Conservation (phyloP, 2,888 invertebrate species). For the Coecobrya sp. region DNA sequence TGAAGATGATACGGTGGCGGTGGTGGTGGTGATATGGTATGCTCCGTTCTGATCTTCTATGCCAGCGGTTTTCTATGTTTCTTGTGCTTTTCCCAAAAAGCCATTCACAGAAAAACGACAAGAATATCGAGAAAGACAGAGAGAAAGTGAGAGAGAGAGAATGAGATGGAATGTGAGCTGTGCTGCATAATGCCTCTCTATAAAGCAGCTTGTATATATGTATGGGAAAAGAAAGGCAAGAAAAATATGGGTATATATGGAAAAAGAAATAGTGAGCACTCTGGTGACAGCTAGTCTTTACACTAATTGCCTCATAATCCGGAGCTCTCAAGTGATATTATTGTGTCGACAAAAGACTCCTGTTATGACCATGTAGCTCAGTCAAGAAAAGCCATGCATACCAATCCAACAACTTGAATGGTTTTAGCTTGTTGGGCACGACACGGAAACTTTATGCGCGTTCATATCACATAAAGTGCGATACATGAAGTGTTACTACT, state of each 20-base stretch:
- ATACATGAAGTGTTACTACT: conserved; percentile 30
- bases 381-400: conserved; percentile 74
- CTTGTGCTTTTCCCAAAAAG: conserved; percentile 41
- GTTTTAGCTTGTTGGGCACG: conserved; percentile 11
- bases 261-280: conserved; percentile 76
- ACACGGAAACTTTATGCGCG: background rate
- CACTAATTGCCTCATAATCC: conserved; percentile 86
- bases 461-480: background rate
- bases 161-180: conserved; percentile 49
- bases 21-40: background rate
- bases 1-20: background rate
- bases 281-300: conserved; percentile 82
- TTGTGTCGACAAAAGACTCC: conserved; percentile 76
- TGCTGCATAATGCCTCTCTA: conserved; percentile 5
- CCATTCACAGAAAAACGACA: conserved; percentile 53
- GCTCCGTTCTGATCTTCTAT: background rate
- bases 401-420: conserved; percentile 66
- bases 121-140: conserved; percentile 56
- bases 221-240: conserved; percentile 26
- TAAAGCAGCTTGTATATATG: background rate
- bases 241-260: conserved; percentile 15
- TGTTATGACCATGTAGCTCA: conserved; percentile 70
- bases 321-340: conserved; percentile 84
- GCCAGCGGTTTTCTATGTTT: conserved; percentile 4
- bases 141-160: conserved; percentile 14